Evolutionary conservation across 2,113 vertebrate genomes (phyloP).

Genomic region (Phylloscopus whistleri): DNA sequence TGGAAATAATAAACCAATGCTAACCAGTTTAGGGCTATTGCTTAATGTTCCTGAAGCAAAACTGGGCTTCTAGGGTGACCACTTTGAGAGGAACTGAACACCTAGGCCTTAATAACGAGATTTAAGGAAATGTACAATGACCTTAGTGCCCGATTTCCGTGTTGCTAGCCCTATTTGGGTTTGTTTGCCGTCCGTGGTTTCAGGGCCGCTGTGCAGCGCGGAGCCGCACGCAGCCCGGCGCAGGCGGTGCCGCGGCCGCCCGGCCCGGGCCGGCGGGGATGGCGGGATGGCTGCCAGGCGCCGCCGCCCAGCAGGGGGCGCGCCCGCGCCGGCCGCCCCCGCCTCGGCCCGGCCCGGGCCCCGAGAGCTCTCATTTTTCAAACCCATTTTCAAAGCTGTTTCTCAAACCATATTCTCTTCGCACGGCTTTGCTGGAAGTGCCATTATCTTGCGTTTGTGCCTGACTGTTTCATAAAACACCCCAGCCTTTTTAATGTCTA

Average conservation of each 20-base stretch:
- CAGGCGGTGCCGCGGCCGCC: too few relatives aligned
- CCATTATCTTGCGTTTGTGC: background rate
- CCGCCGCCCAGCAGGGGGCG: background rate
- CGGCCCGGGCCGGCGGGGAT: rapidly evolving
- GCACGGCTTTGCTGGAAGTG: background rate
- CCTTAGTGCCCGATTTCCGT: background rate
- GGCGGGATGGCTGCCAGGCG: rapidly evolving
- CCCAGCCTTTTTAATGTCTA: background rate
- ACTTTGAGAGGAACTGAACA: background rate
- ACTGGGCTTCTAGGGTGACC: background rate
- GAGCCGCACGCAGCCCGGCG: too few relatives aligned
- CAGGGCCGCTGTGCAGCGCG: background rate
- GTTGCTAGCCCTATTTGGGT: rapidly evolving
- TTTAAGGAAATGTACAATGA: background rate
- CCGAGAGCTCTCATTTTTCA: rapidly evolving
- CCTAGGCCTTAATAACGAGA: background rate
- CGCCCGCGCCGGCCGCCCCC: background rate
- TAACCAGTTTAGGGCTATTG: background rate
- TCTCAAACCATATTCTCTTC: background rate
- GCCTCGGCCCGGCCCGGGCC: too few relatives aligned
- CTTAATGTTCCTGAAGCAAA: background rate
- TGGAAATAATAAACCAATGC: background rate
- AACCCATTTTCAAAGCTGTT: rapidly evolving
- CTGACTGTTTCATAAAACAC: background rate
- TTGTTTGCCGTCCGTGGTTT: rapidly evolving